Conservation (phyloP, 2,888 invertebrate species). For the Cantharis rustica region DNA sequence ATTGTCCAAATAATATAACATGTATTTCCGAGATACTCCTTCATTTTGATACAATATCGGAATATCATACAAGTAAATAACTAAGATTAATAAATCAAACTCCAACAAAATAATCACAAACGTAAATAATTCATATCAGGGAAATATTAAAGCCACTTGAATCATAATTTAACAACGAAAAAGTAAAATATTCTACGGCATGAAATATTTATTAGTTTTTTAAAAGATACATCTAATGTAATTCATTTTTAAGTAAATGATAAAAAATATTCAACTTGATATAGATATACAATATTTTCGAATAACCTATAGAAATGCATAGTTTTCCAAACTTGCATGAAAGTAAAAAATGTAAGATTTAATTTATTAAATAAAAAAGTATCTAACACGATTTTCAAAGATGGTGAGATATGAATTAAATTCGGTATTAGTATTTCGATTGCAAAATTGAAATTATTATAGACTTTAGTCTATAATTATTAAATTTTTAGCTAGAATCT, state of each 20-base stretch:
- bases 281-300: background rate
- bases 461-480: background rate
- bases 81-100: background rate
- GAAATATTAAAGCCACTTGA: background rate
- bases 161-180: background rate
- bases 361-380: too few relatives aligned
- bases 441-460: background rate
- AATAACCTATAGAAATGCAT: too few relatives aligned
- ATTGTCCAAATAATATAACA: background rate
- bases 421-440: too few relatives aligned
- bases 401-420: too few relatives aligned
- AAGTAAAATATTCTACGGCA: background rate
- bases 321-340: too few relatives aligned
- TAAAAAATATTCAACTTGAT: background rate
- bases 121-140: background rate
- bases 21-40: background rate
- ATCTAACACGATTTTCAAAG: too few relatives aligned
- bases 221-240: background rate
- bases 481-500: too few relatives aligned
- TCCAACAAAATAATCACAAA: background rate
- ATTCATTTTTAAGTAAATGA: background rate
- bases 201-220: background rate
- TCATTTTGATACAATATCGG: background rate
- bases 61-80: background rate
- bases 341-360: too few relatives aligned